A percentile compares a stretch with the other conserved stretches of the same genome.
phyloP scores from a whole-genome alignment of 2,797 vertebrate genomes.

The Mormyrus hasselquistii region DNA sequence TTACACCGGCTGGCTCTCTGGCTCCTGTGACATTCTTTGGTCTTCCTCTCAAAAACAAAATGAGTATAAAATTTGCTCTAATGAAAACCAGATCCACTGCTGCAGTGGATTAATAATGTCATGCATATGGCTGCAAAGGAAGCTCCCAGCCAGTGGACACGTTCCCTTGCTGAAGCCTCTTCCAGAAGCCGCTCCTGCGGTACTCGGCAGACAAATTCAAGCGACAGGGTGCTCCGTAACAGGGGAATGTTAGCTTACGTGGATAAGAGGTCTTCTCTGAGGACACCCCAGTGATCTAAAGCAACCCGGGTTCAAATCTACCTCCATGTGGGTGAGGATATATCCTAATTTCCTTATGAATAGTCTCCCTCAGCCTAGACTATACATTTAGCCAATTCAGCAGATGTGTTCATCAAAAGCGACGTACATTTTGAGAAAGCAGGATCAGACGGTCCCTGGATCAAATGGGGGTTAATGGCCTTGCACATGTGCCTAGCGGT shows the following conservation, averaged over 20 bases:
- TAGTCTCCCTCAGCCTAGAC: neutral
- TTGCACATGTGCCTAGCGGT: neutral
- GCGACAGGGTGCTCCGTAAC: neutral
- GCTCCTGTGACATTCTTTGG: conserved; percentile 14
- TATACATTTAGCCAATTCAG: neutral
- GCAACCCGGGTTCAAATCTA: neutral
- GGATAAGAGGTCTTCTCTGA: neutral
- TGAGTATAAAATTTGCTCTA: conserved; percentile 15
- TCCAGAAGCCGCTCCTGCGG: neutral
- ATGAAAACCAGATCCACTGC: conserved; percentile 26
- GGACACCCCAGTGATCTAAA: neutral
- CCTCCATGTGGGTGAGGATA: neutral
- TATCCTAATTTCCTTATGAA: neutral
- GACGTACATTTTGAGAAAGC: neutral
- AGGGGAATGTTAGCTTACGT: neutral
- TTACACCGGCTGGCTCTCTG: conserved; percentile 8
- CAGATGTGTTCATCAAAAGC: neutral
- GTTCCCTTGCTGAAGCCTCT: conserved; percentile 7
- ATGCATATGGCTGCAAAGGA: conserved; percentile 27
- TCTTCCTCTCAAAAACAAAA: neutral
- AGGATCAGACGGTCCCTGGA: neutral
- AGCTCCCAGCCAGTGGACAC: conserved; percentile 29
- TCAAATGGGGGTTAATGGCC: neutral
- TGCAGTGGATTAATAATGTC: conserved; percentile 25
- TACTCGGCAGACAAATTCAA: neutral